Base-by-base conservation (phyloP, 2,888 invertebrate species). In the Diaperis boleti region DNA sequence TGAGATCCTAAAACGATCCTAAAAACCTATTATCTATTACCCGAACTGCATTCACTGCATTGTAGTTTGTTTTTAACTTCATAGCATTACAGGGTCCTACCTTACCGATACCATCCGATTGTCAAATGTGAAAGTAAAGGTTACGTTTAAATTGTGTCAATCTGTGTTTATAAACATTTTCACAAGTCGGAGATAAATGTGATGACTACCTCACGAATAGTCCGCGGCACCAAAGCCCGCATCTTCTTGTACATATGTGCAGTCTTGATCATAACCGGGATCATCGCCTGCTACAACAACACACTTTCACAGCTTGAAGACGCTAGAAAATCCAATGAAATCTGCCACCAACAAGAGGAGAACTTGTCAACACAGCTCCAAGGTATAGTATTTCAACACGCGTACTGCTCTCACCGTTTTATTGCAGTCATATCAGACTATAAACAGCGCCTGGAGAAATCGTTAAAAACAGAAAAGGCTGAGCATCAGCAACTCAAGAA, bases 321-420 rank as follows among this genome's bases (percentile, higher is more conserved):
- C 72, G 82, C 82, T 14, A 82, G 83, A 70, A 84, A 83, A 69
- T 78, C 83, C 33, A 82, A 82, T 65, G 79, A 83, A 55, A 80
- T 83, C 62, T 87, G 87, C 72, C 84, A 84, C 67, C 85, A 86
- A 66, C 85, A 86, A 68, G 85, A 87, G 68, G 87, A 87, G 68
- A 84, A 85, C 44, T 75, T 87, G 37, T 85, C 85, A 37, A 82
- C 85, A 44, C 85, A 87, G 70, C 73, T 88, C 63, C 86, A 87
- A 82, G 85, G 88, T 67, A 52, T 55, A 68, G 65, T 7, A 22
- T 33, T 56, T 5, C 26, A 5, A 8, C 6, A 6, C 18, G 37
- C 17, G 39, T 17, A 33, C 29, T 44, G 11, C 18, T 17, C 17
- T 26, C 8, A 18, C 7, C 6, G 29, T 26, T 45, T 42, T 65